Base-by-base conservation (phyloP, 23 tunicate genomes). In the Oikopleura vanhoeffeni region DNA sequence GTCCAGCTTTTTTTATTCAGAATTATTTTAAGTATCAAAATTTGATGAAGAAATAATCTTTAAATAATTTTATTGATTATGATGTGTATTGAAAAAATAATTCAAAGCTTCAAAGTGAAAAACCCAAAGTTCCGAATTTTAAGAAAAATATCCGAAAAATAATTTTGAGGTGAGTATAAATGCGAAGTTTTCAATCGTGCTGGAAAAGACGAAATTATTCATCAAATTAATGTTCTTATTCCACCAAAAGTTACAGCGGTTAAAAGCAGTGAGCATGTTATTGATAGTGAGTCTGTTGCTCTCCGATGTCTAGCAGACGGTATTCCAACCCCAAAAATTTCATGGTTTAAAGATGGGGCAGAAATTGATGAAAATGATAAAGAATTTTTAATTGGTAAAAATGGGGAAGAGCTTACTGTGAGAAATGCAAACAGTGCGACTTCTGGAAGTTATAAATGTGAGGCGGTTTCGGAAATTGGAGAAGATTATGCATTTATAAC, bases 241-340 rank as follows among this genome's bases (percentile, higher is more conserved):
- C 34, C 79, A 71, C 79, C 79, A 71, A 71, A 71, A 71, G 38
- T 71, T 2, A 2, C 27, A 18, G 79, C 79, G 3, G 38, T 32
- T 18, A 71, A 71, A 13, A 18, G 3, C 38, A 33, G 32, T 2
- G 34, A 71, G 32, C 79, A 71, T 18, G 79, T 30, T 13, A 71
- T 30, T 2, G 38, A 18, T 13, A 38, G 79, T 2, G 79, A 18
- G 79, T 13, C 27, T 28, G 86, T 88, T 41, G 85, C 97, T 39
- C 84, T 95, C 57, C 85, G 85, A 41, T 95, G 99, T 84, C 85
- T 86, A 39, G 91, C 89, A 58, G 86, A 83, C 30, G 99, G 99
- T 41, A 85, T 95, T 39, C 99, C 99, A 27, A 85, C 85, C 1
- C 99, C 99, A 28, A 57, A 75, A 24, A 85, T 95, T 40, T 84